Evolutionary conservation across 2,888 invertebrate species (phyloP), one percentile per base, ranked within the genome.

Genomic region (Geophilus truncorum): DNA sequence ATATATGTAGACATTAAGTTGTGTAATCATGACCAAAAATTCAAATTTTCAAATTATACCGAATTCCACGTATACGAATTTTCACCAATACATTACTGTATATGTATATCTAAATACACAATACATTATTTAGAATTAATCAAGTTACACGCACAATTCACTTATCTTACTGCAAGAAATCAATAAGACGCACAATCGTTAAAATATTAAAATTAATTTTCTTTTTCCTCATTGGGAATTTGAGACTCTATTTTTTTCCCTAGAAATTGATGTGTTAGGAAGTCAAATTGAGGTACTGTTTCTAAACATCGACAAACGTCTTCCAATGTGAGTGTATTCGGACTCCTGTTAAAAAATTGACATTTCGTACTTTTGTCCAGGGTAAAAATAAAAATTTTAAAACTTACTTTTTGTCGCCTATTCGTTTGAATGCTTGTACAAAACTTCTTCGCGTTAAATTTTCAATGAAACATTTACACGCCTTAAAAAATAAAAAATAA

Each of bases 371-470:
- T n/a, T n/a, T n/a, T n/a, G n/a, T n/a, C n/a, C n/a, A n/a, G n/a
- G n/a, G n/a, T n/a, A n/a, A n/a, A n/a, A n/a, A n/a, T n/a, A n/a
- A n/a, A n/a, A n/a, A n/a, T n/a, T n/a, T n/a, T 75, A 28, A 76
- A 34, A 32, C 36, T 3, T 18, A 78, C 78, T 21, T 34, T 36
- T 78, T 78, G 18, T 40, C 23, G 0, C 21, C 36, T 36, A 83
- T 81, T 40, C 84, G 82, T 9, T 82, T 77, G 83, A 83, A 84
- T 2, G 82, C 83, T 75, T 83, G 81, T 57, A 80, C 81, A 40
- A 83, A 81, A 10, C 84, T 80, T 77, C 83, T 80, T 70, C 85
- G 80, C 28, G 84, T 40, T 23, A 85, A 30, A 80, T 85, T 84
- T 78, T 84, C 84, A 18, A 83, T 82, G 18, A 84, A 81, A 7